A percentile compares a stretch with the other conserved stretches of the same genome.
phyloP scores from a whole-genome alignment of 2,797 vertebrate genomes.

The Brotula barbata region DNA sequence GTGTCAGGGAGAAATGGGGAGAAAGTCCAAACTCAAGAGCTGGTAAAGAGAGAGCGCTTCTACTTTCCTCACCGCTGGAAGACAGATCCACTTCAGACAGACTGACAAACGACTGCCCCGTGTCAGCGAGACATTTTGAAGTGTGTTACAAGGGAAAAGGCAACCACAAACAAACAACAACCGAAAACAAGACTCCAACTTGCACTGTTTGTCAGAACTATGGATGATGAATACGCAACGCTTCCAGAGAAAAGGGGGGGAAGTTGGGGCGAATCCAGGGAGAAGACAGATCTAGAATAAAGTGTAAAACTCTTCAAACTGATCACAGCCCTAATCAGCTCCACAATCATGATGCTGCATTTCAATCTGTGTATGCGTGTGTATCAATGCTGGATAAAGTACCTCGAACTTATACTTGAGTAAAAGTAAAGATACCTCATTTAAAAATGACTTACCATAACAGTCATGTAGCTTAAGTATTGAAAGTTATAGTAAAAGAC shows the following conservation, averaged over 20 bases:
- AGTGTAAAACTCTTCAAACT: constrained; percentile 1
- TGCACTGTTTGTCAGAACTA: constrained; percentile 34
- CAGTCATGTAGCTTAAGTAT: no score
- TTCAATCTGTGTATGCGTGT: constrained; percentile 1
- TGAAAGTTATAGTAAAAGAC: no score
- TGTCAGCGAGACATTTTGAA: constrained; percentile 73
- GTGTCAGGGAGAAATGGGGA: constrained; percentile 71
- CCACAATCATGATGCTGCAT: background rate
- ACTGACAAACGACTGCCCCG: constrained; percentile 73
- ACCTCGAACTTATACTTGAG: no score
- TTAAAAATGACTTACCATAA: no score
- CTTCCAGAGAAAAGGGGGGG: background rate
- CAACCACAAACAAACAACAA: constrained; percentile 59
- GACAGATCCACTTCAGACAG: constrained; percentile 76
- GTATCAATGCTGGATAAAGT: background rate
- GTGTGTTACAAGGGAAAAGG: constrained; percentile 66
- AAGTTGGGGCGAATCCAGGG: constrained; percentile 12
- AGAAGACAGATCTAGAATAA: constrained; percentile 3
- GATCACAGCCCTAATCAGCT: constrained; percentile 3
- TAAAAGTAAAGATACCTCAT: no score
- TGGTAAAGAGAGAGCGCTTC: constrained; percentile 53
- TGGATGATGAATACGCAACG: constrained; percentile 12
- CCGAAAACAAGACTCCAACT: constrained; percentile 49
- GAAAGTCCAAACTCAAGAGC: constrained; percentile 69
- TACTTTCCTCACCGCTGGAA: constrained; percentile 67